Evolutionary conservation across 2,888 invertebrate genomes (phyloP), one percentile per base, ranked within the genome.

Genomic region (Drosophila formosana): DNA sequence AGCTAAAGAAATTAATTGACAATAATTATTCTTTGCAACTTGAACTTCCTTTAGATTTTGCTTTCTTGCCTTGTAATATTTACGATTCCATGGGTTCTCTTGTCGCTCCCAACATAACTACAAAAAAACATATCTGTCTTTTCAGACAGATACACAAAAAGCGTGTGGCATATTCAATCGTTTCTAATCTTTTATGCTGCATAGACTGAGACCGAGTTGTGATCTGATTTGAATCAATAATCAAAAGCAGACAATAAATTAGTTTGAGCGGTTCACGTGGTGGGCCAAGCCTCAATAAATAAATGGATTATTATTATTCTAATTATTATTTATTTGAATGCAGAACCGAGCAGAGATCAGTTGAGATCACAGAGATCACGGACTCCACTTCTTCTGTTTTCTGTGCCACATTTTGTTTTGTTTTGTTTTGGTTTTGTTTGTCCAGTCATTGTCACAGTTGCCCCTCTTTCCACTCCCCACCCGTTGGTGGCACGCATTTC

Each of bases 361-460:
- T 18, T 18, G 18, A 55, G 55, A 45, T 55, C 45, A 34, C 34
- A 4, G n/a, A 55, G n/a, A 32, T 25, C 23, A 39, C 34, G 3
- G 3, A 34, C 8, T 18, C 25, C 41, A 49, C 23, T 39, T 46
- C 39, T 41, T 18, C 39, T 3, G 39, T 52, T 57, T 39, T 8
- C 37, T 50, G 53, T 28, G 46, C 57, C 56, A 57, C 46, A 58
- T 75, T 73, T 32, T 49, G 56, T 37, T 64, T 75, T 57, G 57
- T 58, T 37, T 26, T 26, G 34, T 46, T 56, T 46, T 37, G 34
- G 4, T 46, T 37, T 56, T 25, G 34, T 53, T 45, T 66, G 78
- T 64, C 68, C 82, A 69, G 66, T 82, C 80, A 72, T 88, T 88
- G 88, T 72, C 80, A 62, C 78, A 47, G 66, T 45, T 66, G 41